These are phyloP conservation scores for Peromyscus melanophrys DNA, from an alignment of 2,797 vertebrate species.

Conservation along the genomic window DNA sequence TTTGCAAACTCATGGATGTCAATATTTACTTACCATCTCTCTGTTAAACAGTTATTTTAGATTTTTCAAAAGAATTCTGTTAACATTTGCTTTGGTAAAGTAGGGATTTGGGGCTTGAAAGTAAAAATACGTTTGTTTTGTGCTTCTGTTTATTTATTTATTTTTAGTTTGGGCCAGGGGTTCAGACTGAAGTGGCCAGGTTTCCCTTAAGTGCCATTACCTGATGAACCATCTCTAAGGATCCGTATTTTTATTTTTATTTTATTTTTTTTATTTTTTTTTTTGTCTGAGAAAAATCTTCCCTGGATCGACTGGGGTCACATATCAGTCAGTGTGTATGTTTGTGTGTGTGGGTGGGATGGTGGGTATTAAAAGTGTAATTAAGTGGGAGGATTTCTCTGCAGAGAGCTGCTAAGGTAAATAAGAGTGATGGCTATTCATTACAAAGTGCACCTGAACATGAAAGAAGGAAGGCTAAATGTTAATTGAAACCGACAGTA, in stretches of 20 bases:
- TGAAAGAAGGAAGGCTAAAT: slow-evolving; percentile 81
- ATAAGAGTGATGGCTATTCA: slow-evolving; percentile 76
- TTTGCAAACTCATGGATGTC: background rate
- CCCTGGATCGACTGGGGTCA: background rate
- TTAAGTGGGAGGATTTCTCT: slow-evolving; percentile 58
- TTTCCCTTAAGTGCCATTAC: background rate
- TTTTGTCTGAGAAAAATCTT: slow-evolving; percentile 4
- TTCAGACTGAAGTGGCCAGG: background rate
- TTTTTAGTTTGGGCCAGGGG: background rate
- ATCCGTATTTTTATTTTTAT: background rate
- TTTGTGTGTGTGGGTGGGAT: background rate
- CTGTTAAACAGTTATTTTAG: background rate
- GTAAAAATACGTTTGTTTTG: background rate
- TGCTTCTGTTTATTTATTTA: background rate
- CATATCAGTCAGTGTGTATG: slow-evolving; percentile 9
- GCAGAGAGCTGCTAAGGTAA: slow-evolving; percentile 71
- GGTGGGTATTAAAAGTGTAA: slow-evolving; percentile 54
- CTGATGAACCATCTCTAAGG: background rate
- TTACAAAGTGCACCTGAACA: slow-evolving; percentile 76
- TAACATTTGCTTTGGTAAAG: background rate
- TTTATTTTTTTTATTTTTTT: background rate
- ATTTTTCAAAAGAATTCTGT: background rate
- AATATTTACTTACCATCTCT: slow-evolving; percentile 4
- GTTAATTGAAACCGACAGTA: slow-evolving; percentile 79
- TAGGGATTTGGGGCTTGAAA: slow-evolving; percentile 10